Percentiles rank a stretch among this genome's conserved stretches.
phyloP scores from a whole-genome alignment of 2,888 invertebrate genomes.

The Mycogona germanica region DNA sequence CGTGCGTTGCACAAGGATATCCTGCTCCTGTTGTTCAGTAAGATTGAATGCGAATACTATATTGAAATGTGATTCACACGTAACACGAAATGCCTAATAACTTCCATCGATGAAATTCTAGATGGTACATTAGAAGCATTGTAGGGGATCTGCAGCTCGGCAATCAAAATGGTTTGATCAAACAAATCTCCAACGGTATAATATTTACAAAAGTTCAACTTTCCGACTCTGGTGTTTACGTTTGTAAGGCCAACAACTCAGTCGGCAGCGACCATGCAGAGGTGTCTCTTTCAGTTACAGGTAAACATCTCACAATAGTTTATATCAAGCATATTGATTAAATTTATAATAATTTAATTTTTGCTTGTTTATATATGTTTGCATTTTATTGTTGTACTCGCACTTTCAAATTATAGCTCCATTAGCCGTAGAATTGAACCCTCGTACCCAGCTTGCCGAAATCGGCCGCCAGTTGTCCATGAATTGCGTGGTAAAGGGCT shows the following conservation, averaged over 20 bases:
- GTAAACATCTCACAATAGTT: slow-evolving; percentile 5
- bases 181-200: slow-evolving; percentile 3
- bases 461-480: not conserved
- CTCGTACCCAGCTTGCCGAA: not conserved
- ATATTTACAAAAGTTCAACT: slow-evolving; percentile 1
- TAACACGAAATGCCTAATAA: too few species aligned
- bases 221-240: slow-evolving; percentile 9
- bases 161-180: too few species aligned
- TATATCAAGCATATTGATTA: too few species aligned
- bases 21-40: slow-evolving; percentile 10
- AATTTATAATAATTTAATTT: too few species aligned
- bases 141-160: too few species aligned
- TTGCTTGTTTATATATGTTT: not conserved
- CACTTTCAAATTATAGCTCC: not conserved
- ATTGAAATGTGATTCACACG: too few species aligned
- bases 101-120: too few species aligned
- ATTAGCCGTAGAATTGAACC: not conserved
- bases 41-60: too few species aligned
- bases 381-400: not conserved
- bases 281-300: slow-evolving; percentile 4
- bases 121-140: too few species aligned
- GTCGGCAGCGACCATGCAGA: slow-evolving; percentile 10
- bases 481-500: slow-evolving; percentile 5
- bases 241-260: slow-evolving; percentile 9
- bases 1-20: slow-evolving; percentile 15